phyloP scores from a whole-genome alignment of 2,797 vertebrate species.

The Gorsachius magnificus region DNA sequence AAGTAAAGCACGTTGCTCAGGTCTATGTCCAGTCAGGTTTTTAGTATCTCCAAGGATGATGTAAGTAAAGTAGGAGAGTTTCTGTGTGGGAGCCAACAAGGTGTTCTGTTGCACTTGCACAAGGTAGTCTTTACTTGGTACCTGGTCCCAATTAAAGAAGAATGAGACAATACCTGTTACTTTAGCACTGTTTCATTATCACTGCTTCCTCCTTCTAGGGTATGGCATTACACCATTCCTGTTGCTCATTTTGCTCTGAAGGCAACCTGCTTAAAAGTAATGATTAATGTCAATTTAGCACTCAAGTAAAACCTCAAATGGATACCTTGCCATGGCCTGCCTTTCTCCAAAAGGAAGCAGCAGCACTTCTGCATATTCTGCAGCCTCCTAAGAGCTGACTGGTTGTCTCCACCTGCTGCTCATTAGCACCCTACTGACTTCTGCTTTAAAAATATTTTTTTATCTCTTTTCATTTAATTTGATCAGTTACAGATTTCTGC shows the following conservation, averaged over 20 bases:
- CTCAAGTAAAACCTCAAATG: background rate
- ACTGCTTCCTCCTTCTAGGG: background rate
- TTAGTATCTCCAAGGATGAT: background rate
- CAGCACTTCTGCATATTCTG: background rate
- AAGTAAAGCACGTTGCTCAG: background rate
- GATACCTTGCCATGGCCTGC: background rate
- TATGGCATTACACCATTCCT: background rate
- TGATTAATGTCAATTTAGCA: background rate
- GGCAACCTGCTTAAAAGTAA: background rate
- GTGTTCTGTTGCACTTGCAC: background rate
- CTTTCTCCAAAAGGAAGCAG: background rate
- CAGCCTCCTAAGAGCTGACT: background rate
- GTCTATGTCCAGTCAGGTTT: background rate
- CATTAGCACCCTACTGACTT: background rate
- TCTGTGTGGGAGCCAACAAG: background rate
- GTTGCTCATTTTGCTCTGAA: background rate
- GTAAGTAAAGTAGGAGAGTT: background rate
- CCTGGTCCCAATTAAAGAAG: background rate
- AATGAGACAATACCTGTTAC: background rate
- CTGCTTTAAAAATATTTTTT: background rate
- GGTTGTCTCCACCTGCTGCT: background rate
- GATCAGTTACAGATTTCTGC: background rate
- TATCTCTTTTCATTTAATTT: background rate
- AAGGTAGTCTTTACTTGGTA: background rate
- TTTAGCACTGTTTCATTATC: background rate